Base-by-base conservation (phyloP, 2,888 invertebrate species). In the Latrodectus hesperus region DNA sequence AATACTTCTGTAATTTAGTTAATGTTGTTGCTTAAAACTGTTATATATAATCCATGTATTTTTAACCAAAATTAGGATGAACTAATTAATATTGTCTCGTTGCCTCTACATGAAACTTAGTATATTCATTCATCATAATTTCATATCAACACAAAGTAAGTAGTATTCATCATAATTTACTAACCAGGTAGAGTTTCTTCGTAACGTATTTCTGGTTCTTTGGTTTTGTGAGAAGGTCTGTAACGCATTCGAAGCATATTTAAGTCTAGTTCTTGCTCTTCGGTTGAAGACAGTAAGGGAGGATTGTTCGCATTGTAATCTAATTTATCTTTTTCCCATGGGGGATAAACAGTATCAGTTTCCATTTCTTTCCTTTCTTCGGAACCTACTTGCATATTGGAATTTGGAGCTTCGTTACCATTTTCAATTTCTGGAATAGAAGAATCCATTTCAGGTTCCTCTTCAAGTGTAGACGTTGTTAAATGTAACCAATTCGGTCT, bases 181-280 rank as follows among this genome's bases (percentile, higher is more conserved):
- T 68, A 8, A 68, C 26, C 12, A 11, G 12, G 17, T 17, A n/a
- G 26, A 68, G 12, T 16, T 26, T 68, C 17, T 16, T 53, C 17
- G 11, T 70, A 12, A 0, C 12, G 17, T 22, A 65, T 17, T 67
- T 72, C 55, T 11, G 75, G 82, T 9, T n/a, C 11, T 9, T 52
- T 71, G 2, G 17, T 70, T 64, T 11, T 55, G 26, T 76, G 70
- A 6, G 71, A n/a, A 16, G 49, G 52, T 26, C 52, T 60, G 22
- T 64, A 22, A 71, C 70, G 83, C 76, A 83, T 83, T n/a, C n/a
- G 9, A 0, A 22, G 14, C 76, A 60, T 51, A 14, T 49, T 71
- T 10, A 16, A 10, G 51, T 76, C 51, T 8, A 38, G 51, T 22
- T 52, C 64, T 9, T 26, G 60, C 0, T 26, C 55, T 55, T 38